Conservation (phyloP, 2,797 vertebrate species). For the Melanotaenia trifasciata region DNA sequence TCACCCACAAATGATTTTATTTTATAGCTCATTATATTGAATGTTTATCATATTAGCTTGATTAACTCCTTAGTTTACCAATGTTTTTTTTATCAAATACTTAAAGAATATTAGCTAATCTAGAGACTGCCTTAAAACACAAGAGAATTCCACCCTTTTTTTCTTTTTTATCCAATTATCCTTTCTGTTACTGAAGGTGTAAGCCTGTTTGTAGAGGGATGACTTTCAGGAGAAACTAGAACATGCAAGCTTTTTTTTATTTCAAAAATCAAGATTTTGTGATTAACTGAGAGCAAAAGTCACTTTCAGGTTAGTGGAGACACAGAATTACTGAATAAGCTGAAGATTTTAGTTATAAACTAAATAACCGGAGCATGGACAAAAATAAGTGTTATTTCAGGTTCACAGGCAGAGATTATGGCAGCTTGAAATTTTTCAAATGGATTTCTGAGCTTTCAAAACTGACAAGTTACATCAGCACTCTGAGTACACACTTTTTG, state of each 20-base stretch:
- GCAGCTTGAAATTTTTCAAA: not conserved
- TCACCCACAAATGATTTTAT: not conserved
- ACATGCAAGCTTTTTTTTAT: not conserved
- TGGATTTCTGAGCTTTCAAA: constrained; percentile 6
- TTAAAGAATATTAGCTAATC: not conserved
- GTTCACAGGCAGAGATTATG: not conserved
- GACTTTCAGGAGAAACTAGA: constrained; percentile 1
- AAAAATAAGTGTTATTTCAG: not conserved
- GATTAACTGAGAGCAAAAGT: not conserved
- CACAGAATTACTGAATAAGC: not conserved
- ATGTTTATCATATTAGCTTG: not conserved
- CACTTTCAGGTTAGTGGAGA: not conserved
- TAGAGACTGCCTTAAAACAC: too few species aligned
- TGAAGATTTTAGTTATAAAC: not conserved
- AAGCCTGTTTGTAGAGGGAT: not conserved
- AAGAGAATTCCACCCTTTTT: too few species aligned
- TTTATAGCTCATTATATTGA: not conserved
- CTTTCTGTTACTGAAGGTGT: not conserved
- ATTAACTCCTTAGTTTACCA: not conserved
- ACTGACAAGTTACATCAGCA: constrained; percentile 8
- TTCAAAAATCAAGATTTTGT: not conserved
- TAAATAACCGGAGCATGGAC: too few species aligned
- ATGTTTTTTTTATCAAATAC: not conserved
- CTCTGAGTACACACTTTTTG: constrained; percentile 7
- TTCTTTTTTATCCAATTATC: not conserved